phyloP scores from a whole-genome alignment of 2,113 vertebrate genomes.

The Poeciliopsis prolifica region DNA sequence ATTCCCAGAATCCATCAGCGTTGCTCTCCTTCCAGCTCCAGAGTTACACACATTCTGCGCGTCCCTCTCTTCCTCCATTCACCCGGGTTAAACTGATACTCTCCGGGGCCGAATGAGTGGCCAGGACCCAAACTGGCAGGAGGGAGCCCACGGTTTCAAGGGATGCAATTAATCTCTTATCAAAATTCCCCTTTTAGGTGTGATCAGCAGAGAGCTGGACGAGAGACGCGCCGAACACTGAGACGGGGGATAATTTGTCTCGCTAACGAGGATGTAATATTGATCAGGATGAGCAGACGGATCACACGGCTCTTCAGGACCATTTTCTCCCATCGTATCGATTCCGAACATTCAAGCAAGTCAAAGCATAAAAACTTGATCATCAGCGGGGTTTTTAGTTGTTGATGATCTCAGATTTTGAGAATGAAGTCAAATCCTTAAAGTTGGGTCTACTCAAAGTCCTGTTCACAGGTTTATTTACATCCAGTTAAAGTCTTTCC shows the following conservation, averaged over 20 bases:
- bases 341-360: conserved; percentile 47
- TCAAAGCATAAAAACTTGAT: conserved; percentile 27
- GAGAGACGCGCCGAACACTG: conserved; percentile 32
- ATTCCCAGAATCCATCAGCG: conserved; percentile 61
- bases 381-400: conserved; percentile 29
- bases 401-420: not conserved
- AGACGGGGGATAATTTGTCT: conserved; percentile 67
- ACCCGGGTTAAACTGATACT: conserved; percentile 71
- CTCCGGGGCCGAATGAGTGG: conserved; percentile 45
- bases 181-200: conserved; percentile 61
- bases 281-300: conserved; percentile 65
- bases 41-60: conserved; percentile 46
- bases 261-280: conserved; percentile 77
- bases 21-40: conserved; percentile 34
- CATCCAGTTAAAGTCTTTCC: too few relatives aligned
- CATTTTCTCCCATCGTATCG: conserved; percentile 30
- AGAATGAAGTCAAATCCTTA: not conserved
- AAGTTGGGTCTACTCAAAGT: not conserved
- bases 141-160: conserved; percentile 37
- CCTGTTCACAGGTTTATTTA: too few relatives aligned
- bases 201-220: conserved; percentile 61
- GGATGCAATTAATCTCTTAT: conserved; percentile 76
- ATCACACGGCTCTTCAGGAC: conserved; percentile 45
- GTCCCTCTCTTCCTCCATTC: conserved; percentile 41
- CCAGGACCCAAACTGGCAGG: conserved; percentile 40